A percentile compares a stretch with the other conserved stretches of the same genome.
Evolutionary conservation across 2,113 vertebrate species (phyloP).

Genomic region (Manacus vitellinus): DNA sequence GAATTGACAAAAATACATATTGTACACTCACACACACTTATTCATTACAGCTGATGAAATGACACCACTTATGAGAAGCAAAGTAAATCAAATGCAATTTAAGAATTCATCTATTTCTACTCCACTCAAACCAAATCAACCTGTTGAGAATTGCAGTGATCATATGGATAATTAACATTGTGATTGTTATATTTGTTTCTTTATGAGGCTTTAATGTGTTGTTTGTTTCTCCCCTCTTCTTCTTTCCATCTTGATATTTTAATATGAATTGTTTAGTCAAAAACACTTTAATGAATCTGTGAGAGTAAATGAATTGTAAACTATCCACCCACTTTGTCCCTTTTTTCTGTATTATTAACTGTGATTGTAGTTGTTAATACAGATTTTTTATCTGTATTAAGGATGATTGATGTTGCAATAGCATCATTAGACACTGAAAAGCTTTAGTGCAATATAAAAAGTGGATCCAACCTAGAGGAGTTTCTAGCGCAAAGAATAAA

Average conservation of each 20-base stretch:
- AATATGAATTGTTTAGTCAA: constrained; percentile 24
- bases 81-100: background rate
- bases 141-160: constrained; percentile 3
- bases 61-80: background rate
- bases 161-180: constrained; percentile 11
- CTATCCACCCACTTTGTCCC: background rate
- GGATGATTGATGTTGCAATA: background rate
- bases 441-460: background rate
- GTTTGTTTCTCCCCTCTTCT: background rate
- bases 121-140: background rate
- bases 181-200: constrained; percentile 34
- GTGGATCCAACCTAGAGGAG: background rate
- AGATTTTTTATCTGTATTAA: background rate
- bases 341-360: background rate
- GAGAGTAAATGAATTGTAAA: constrained; percentile 22
- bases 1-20: background rate
- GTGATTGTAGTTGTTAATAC: background rate
- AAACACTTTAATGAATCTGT: background rate
- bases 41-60: background rate
- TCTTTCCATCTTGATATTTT: constrained; percentile 25
- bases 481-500: background rate
- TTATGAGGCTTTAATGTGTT: background rate
- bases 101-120: background rate
- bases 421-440: background rate
- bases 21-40: background rate